Base-by-base conservation (phyloP, 2,888 invertebrate species). In the Homarus gammarus region DNA sequence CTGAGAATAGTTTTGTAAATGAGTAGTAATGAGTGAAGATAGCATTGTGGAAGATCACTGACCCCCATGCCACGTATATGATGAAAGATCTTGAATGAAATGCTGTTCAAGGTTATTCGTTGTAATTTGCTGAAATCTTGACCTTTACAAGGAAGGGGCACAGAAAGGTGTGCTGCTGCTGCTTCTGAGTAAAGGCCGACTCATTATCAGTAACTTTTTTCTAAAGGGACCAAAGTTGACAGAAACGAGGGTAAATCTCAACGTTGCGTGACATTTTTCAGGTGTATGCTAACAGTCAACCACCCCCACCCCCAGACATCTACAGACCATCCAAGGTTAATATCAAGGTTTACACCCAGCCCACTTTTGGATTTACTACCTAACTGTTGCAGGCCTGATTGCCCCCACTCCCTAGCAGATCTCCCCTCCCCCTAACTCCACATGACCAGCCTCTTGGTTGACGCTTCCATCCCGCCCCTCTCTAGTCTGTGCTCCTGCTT, bases 281-380 rank as follows among this genome's bases (percentile, higher is more conserved):
- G 91, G 91, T 90, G 72, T 91, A 84, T 87, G 91, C 90, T 77
- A 91, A 91, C 91, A 91, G 87, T 84, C 89, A 90, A 83, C 87
- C 90, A 87, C 89, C 91, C 81, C 90, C 90, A 70, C 90, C 91
- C 87, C 88, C 91, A 72, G 91, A 91, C 85, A 91, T 91, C 90
- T 91, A 91, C 91, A 90, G 90, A 84, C 84, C 91, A 82, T 68
- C 91, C 64, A 91, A 91, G 91, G 91, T 91, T 91, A 90, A 85
- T 91, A 91, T 85, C 77, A 72, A 83, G 77, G 79, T 79, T 86
- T 86, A 86, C 86, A 86, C 83, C 88, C 75, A 83, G 82, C 56
- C 88, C 88, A 82, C 82, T 83, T 49, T 72, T 82, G 70, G 87
- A 88, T 56, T 84, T 88, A 83, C 81, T 88, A 84, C 88, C 88